phyloP scores from a whole-genome alignment of 2,113 vertebrate species.

The Pseudopipra pipra region DNA sequence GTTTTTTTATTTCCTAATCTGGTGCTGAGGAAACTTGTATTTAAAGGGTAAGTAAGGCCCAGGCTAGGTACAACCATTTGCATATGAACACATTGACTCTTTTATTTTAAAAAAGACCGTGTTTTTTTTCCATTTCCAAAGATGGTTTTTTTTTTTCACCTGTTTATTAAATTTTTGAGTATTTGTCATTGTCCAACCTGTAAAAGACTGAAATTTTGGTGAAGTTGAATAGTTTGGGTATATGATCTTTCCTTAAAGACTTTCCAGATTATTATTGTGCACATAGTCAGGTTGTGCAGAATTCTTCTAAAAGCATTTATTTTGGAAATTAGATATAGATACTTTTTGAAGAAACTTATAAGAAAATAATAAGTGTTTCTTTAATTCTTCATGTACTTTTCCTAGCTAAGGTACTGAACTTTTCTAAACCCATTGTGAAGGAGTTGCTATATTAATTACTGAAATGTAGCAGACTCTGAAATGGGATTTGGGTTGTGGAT shows the following conservation, averaged over 20 bases:
- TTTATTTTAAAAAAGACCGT: background rate
- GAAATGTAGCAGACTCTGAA: background rate
- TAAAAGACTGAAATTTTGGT: background rate
- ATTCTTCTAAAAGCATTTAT: background rate
- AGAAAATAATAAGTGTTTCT: background rate
- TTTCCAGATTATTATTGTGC: background rate
- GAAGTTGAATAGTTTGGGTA: background rate
- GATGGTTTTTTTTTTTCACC: fast-evolving
- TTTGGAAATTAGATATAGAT: background rate
- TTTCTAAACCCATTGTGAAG: background rate
- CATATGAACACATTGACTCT: background rate
- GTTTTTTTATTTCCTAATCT: background rate
- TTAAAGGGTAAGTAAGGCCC: background rate
- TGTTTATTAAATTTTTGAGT: background rate
- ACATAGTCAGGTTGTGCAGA: background rate
- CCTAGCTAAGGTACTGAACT: background rate
- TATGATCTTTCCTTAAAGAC: background rate
- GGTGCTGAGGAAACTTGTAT: background rate
- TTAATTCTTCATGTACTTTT: background rate
- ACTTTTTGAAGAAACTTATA: background rate
- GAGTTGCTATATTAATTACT: background rate
- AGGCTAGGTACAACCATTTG: background rate
- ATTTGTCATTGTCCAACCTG: background rate
- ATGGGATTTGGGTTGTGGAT: background rate
- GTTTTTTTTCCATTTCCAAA: background rate